Percentiles rank a stretch among this genome's conserved stretches.
phyloP scores from a whole-genome alignment of 2,797 vertebrate genomes.

The Ataeniobius toweri region DNA sequence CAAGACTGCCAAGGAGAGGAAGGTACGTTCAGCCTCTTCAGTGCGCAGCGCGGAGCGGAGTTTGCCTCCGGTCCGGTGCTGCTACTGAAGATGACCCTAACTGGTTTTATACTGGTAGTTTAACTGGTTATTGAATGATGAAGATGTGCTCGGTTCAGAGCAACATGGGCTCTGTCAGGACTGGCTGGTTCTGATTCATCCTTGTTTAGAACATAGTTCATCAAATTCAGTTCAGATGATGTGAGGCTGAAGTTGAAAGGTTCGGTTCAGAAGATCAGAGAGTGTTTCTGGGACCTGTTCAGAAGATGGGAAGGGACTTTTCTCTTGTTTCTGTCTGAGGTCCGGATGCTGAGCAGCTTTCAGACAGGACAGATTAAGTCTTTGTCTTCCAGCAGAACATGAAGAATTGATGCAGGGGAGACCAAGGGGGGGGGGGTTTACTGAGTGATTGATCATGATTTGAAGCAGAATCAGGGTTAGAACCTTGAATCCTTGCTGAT shows the following conservation, averaged over 20 bases:
- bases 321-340: neutral
- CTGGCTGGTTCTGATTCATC: neutral
- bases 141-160: neutral
- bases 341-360: neutral
- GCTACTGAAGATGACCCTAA: neutral
- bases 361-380: neutral
- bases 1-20: slow-evolving; percentile 71
- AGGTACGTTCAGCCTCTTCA: slow-evolving; percentile 64
- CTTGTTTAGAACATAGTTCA: too few relatives aligned
- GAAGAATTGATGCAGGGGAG: too few relatives aligned
- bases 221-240: neutral
- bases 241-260: neutral
- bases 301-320: neutral
- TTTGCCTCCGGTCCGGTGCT: neutral
- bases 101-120: neutral
- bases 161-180: neutral
- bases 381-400: too few relatives aligned
- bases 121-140: neutral
- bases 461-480: too few relatives aligned
- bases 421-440: too few relatives aligned
- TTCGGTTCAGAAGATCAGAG: neutral
- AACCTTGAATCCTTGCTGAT: too few relatives aligned
- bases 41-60: too few relatives aligned
- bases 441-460: too few relatives aligned
- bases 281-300: neutral